These are phyloP conservation scores for Phainopepla nitens DNA, from an alignment of 2,113 vertebrate species.

Conservation along the genomic window DNA sequence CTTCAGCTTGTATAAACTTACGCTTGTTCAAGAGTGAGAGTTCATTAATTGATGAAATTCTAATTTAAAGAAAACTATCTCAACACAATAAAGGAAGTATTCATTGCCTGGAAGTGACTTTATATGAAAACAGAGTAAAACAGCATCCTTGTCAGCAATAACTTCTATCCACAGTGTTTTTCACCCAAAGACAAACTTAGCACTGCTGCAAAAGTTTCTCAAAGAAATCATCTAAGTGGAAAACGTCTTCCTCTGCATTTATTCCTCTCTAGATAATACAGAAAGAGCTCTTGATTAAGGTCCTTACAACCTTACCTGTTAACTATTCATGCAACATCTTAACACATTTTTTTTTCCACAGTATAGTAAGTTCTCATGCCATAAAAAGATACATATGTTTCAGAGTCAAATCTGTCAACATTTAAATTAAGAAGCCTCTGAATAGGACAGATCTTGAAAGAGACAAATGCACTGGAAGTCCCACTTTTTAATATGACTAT, in stretches of 20 bases:
- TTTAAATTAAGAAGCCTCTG: not conserved
- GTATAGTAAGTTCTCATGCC: not conserved
- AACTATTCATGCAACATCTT: constrained; percentile 19
- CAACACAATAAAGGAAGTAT: not conserved
- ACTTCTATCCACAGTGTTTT: not conserved
- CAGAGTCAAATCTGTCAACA: not conserved
- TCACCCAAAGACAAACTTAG: not conserved
- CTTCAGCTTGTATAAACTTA: not conserved
- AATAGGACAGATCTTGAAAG: not conserved
- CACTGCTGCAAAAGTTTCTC: not conserved
- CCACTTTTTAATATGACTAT: not conserved
- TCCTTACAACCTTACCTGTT: not conserved
- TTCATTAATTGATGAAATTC: not conserved
- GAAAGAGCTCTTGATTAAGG: not conserved
- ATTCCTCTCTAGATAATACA: not conserved
- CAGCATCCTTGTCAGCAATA: not conserved
- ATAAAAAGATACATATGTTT: constrained; percentile 32
- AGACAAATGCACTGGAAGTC: not conserved
- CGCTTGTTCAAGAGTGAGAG: not conserved
- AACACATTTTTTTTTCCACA: not conserved
- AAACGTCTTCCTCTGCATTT: not conserved
- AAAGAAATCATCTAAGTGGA: not conserved
- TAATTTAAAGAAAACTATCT: not conserved
- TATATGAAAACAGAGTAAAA: not conserved
- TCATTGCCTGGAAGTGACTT: not conserved